Evolutionary conservation across 2,113 vertebrate species (phyloP).

Genomic region (Eidolon helvum): DNA sequence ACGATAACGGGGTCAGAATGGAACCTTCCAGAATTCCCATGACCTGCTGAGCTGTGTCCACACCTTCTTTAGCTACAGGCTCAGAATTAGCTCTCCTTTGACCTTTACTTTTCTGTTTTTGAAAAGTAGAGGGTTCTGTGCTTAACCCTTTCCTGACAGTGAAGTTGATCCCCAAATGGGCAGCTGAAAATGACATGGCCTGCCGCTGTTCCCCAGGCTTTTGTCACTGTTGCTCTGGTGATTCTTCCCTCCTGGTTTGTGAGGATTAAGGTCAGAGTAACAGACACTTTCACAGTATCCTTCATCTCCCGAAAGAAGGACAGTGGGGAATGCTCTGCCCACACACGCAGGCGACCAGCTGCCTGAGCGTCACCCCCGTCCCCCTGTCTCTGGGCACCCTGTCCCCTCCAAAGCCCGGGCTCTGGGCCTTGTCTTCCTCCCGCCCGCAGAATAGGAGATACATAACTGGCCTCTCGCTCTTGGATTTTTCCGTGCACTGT

Average conservation of each 20-base stretch:
- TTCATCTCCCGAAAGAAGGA: neutral
- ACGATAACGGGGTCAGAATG: neutral
- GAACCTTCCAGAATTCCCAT: neutral
- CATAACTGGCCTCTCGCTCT: neutral
- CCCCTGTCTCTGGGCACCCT: neutral
- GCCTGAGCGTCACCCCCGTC: no score
- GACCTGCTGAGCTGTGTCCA: neutral
- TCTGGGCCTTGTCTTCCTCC: neutral
- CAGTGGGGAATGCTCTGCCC: neutral
- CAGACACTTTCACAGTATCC: neutral
- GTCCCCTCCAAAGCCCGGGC: no score
- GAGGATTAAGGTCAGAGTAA: neutral
- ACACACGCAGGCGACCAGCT: neutral
- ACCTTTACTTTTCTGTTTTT: neutral
- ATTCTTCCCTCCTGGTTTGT: neutral
- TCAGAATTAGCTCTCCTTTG: neutral
- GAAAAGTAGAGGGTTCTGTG: neutral
- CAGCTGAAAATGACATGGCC: neutral
- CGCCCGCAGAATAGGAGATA: neutral
- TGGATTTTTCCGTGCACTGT: neutral
- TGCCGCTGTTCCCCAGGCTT: neutral
- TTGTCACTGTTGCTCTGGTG: neutral
- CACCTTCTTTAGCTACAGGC: neutral
- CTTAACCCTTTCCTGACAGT: neutral
- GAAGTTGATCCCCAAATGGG: no score